Percentiles rank a stretch among this genome's conserved stretches.
These are phyloP conservation scores for Cynaeus angustus DNA, from an alignment of 2,888 invertebrate genomes.

Conservation along the genomic window DNA sequence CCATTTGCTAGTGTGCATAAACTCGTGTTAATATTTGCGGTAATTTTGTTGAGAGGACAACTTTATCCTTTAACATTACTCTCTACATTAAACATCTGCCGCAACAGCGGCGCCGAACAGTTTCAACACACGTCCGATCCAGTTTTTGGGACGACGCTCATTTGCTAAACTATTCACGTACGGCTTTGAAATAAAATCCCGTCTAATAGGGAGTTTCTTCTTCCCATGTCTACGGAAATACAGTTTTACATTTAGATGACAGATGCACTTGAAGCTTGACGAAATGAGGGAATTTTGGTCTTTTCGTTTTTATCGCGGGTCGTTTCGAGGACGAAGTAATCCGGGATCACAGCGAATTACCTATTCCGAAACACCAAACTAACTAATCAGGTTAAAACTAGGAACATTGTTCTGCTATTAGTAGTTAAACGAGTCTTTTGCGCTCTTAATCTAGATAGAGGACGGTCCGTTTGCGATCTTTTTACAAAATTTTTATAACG, in stretches of 20 bases:
- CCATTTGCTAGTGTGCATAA: conserved; percentile 21
- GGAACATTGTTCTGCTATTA: conserved; percentile 37
- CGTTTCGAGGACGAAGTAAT: conserved; percentile 16
- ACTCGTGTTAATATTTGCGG: conserved; percentile 43
- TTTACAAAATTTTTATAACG: neutral
- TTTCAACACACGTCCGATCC: conserved; percentile 28
- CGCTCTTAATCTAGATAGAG: neutral
- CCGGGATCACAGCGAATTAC: conserved; percentile 29
- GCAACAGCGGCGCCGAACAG: conserved; percentile 17
- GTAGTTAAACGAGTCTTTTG: conserved; percentile 19
- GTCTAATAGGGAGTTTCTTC: conserved; percentile 39
- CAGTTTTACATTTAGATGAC: conserved; percentile 45
- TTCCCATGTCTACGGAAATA: conserved; percentile 15
- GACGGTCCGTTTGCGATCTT: conserved; percentile 21
- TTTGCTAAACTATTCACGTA: conserved; percentile 41
- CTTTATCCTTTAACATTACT: conserved; percentile 42
- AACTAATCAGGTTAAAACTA: conserved; percentile 34
- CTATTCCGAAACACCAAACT: conserved; percentile 36
- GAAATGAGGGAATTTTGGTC: conserved; percentile 22
- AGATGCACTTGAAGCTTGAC: conserved; percentile 30
- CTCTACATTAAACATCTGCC: conserved; percentile 40
- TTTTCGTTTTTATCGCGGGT: conserved; percentile 6
- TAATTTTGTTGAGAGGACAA: conserved; percentile 41
- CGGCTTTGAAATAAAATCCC: conserved; percentile 45
- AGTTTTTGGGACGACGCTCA: conserved; percentile 17